Evolutionary conservation across 2,797 vertebrate species (phyloP).

Genomic region (Helarctos malayanus): DNA sequence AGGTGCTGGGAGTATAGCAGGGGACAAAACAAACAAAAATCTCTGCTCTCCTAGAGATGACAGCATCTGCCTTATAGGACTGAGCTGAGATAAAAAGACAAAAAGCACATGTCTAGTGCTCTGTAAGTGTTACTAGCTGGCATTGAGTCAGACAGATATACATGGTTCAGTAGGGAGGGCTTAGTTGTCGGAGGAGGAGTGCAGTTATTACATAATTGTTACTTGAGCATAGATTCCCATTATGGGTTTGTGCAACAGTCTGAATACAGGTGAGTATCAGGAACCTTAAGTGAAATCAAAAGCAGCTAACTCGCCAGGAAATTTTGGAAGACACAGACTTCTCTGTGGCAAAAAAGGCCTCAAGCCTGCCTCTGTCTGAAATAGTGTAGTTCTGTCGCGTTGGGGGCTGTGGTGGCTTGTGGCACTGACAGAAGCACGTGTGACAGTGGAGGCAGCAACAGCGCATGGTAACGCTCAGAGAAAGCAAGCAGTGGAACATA

Average conservation of each 20-base stretch:
- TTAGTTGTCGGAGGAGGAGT: neutral
- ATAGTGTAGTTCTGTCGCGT: neutral
- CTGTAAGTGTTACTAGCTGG: neutral
- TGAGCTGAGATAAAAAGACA: neutral
- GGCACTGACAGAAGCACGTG: neutral
- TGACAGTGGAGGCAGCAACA: neutral
- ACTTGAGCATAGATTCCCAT: neutral
- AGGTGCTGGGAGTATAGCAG: neutral
- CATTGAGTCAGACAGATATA: neutral
- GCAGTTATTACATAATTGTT: neutral
- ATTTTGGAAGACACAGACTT: neutral
- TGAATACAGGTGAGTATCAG: neutral
- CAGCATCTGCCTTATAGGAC: neutral
- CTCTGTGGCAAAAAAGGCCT: neutral
- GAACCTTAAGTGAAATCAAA: neutral
- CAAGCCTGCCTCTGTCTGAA: neutral
- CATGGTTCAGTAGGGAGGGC: neutral
- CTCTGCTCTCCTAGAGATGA: neutral
- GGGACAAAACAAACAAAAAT: neutral
- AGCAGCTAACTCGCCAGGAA: neutral
- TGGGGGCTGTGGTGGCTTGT: neutral
- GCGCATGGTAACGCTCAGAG: neutral
- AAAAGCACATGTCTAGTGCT: neutral
- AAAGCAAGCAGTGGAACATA: too few relatives aligned
- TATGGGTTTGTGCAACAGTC: neutral